phyloP scores from a whole-genome alignment of 2,797 vertebrate genomes.

The Cryptoprocta ferox region DNA sequence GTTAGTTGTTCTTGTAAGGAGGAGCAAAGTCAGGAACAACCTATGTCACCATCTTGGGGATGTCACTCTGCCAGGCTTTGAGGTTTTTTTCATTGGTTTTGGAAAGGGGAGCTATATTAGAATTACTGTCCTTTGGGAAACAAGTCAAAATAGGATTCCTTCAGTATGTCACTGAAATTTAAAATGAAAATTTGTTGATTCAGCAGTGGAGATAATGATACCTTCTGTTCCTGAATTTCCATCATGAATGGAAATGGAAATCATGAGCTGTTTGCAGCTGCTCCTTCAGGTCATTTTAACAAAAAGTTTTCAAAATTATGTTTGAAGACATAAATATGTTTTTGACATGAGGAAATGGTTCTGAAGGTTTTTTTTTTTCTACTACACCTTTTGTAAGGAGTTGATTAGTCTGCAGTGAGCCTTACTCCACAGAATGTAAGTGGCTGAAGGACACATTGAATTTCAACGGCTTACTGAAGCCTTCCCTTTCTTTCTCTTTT shows the following conservation, averaged over 20 bases:
- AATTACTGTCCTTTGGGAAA: conserved; percentile 18
- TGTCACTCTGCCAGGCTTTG: not conserved
- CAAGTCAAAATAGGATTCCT: conserved; percentile 28
- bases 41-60: not conserved
- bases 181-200: conserved; percentile 52
- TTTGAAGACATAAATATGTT: conserved; percentile 31
- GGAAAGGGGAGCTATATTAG: not conserved
- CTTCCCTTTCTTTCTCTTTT: not conserved
- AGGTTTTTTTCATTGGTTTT: not conserved
- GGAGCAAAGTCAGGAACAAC: not conserved
- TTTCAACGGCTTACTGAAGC: not conserved
- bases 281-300: conserved; percentile 20
- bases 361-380: not conserved
- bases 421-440: not conserved
- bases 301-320: not conserved
- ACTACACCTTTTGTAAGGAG: not conserved
- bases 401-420: not conserved
- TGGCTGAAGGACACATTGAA: not conserved
- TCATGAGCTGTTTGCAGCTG: not conserved
- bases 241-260: not conserved
- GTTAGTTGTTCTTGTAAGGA: not conserved
- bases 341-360: conserved; percentile 16
- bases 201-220: not conserved
- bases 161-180: conserved; percentile 25
- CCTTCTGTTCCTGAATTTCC: conserved; percentile 6